Evolutionary conservation across 2,113 vertebrate genomes (phyloP).

Genomic region (Corythaixoides concolor): DNA sequence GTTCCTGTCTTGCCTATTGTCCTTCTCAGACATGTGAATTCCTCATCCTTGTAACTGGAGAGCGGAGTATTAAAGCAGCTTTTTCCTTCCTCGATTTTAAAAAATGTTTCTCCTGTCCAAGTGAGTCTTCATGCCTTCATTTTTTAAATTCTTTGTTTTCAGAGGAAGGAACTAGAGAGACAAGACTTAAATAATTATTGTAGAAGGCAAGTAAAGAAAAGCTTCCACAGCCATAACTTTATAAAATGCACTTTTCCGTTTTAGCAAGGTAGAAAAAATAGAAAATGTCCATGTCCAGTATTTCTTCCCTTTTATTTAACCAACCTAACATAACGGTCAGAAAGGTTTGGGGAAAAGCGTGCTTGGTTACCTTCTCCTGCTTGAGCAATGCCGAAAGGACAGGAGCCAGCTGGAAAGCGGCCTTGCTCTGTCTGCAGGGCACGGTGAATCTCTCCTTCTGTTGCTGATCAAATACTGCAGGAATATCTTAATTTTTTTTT

Average conservation of each 20-base stretch:
- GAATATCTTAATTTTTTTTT: not conserved
- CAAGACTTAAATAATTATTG: not conserved
- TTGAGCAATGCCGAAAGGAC: not conserved
- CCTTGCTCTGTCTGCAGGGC: not conserved
- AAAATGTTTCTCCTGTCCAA: not conserved
- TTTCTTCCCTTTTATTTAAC: not conserved
- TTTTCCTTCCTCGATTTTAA: not conserved
- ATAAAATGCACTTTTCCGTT: not conserved
- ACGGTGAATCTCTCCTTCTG: not conserved
- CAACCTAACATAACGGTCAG: not conserved
- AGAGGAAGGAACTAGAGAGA: not conserved
- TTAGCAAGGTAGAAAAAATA: not conserved
- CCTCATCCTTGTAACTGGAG: not conserved
- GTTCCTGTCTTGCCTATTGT: not conserved
- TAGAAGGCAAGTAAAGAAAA: not conserved
- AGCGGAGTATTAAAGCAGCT: not conserved
- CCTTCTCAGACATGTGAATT: not conserved
- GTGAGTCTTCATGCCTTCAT: not conserved
- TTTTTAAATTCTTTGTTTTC: not conserved
- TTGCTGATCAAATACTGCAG: not conserved
- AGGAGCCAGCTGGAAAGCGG: not conserved
- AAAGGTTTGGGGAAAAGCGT: not conserved
- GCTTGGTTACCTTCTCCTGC: not conserved
- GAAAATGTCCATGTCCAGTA: accelerated
- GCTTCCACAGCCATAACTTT: not conserved